A percentile compares a stretch with the other conserved stretches of the same genome.
These are phyloP conservation scores for Trachythela sp. DNA, from an alignment of 64 coral and sea anemone genomes.

Conservation along the genomic window DNA sequence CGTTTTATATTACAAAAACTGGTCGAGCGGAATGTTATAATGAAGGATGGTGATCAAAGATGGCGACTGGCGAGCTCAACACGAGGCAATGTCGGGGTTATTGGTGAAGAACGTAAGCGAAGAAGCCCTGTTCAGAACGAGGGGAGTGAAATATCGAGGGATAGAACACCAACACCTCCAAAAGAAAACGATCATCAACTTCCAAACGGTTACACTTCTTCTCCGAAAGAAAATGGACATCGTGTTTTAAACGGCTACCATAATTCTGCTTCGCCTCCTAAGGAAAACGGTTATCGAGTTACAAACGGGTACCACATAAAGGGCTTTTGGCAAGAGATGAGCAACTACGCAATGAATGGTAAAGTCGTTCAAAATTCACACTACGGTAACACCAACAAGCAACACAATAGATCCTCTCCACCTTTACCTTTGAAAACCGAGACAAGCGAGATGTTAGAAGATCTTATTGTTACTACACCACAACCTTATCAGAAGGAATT, in stretches of 20 bases:
- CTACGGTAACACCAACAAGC: not conserved
- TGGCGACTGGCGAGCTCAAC: not conserved
- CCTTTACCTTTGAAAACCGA: not conserved
- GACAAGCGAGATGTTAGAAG: not conserved
- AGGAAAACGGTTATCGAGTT: too few relatives aligned
- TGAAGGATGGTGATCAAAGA: not conserved
- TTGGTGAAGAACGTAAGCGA: slow-evolving; percentile 53
- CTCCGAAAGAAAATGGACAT: not conserved
- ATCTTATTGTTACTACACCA: slow-evolving; percentile 54
- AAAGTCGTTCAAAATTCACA: not conserved
- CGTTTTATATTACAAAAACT: not conserved
- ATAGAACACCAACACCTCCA: not conserved
- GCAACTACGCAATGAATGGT: not conserved
- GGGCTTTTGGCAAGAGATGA: not conserved
- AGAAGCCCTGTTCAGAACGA: slow-evolving; percentile 8
- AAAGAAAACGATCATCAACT: not conserved
- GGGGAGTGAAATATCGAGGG: not conserved
- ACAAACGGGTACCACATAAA: too few relatives aligned
- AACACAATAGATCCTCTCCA: not conserved
- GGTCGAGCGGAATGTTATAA: not conserved
- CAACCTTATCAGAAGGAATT: slow-evolving; percentile 70
- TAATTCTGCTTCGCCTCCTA: too few relatives aligned
- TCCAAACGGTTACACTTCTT: not conserved
- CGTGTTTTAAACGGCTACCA: too few relatives aligned
- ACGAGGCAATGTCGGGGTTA: slow-evolving; percentile 25